Base-by-base conservation (phyloP, 2,888 invertebrate genomes). In the Catocala sponsa region DNA sequence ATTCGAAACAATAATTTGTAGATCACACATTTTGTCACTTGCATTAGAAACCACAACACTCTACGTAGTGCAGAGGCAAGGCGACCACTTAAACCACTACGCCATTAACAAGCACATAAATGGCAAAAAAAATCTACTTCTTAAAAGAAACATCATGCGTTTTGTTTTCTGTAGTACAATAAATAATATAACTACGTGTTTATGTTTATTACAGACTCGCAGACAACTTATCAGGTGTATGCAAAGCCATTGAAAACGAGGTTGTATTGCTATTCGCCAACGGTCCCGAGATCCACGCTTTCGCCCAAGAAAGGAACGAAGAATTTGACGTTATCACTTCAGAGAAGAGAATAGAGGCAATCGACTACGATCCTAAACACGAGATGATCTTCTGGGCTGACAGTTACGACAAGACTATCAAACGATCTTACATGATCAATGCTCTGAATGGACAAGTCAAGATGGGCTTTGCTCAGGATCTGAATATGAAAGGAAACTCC, bases 301-400 rank as follows among this genome's bases (percentile, higher is more conserved):
- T 96, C 68, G 95, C 96, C 51, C 87, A 96, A 32, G 95, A 95
- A 54, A 95, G 95, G 80, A 95, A 95, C 66, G 96, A 97, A 70
- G 97, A 97, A 82, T 91, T 96, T 65, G 97, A 97, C 75, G 96
- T 98, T 0, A 96, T 99, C 50, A 95, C 96, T 0, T 96, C 97
- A 10, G 99, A 99, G 85, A 98, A 98, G 87, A 96, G 98, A 55
- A 97, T 99, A 58, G 97, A 98, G 81, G 98, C 98, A 0, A 93
- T 99, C 55, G 99, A 99, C 88, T 98, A 98, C 80, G 98, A 99
- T 88, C 97, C 98, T 0, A 95, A 95, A 63, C 92, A 95, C 25
- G 97, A 98, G 84, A 97, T 98, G 85, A 94, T 99, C 59, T 99
- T 98, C 94, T 99, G 99, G 99, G 98, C 98, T 0, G 99, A 99